phyloP scores from a whole-genome alignment of 1,140 invertebrate species.

The Drosophila ohnishii region DNA sequence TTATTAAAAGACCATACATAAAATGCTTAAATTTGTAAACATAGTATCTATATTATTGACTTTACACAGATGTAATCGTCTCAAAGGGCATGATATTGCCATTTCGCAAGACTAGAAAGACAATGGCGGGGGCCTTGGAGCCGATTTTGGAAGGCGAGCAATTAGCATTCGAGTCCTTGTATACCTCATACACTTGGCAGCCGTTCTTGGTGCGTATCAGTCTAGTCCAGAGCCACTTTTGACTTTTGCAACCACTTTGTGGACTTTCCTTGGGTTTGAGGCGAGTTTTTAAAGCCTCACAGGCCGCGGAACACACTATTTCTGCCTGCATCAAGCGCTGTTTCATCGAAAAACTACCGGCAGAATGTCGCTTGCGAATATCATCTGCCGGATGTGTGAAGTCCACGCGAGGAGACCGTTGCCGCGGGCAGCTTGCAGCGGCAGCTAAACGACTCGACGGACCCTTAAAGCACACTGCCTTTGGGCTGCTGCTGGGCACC shows the following conservation, averaged over 20 bases:
- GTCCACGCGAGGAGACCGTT: constrained; percentile 46
- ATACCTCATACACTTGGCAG: constrained; percentile 62
- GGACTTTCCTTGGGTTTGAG: not conserved
- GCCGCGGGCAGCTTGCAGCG: constrained; percentile 14
- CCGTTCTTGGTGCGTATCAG: constrained; percentile 39
- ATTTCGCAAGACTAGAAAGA: constrained; percentile 65
- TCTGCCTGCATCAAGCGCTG: constrained; percentile 33
- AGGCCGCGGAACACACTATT: constrained; percentile 35
- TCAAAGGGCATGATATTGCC: constrained; percentile 67
- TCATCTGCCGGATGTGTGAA: constrained; percentile 52
- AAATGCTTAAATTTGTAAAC: not conserved
- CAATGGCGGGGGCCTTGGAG: constrained; percentile 30
- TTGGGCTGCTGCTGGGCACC: not conserved
- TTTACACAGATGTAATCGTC: constrained; percentile 8
- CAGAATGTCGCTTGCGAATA: not conserved
- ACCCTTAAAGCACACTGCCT: constrained; percentile 16
- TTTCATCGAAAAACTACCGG: not conserved
- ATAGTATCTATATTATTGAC: not conserved
- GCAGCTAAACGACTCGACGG: constrained; percentile 1
- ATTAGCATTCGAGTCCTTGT: constrained; percentile 44
- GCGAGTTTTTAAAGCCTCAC: constrained; percentile 25
- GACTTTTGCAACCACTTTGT: not conserved
- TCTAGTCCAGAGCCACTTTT: constrained; percentile 60
- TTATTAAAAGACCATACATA: not conserved
- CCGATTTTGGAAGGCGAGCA: constrained; percentile 7